A percentile compares a stretch with the other conserved stretches of the same genome.
These are phyloP conservation scores for Dynastes tityus DNA, from an alignment of 2,888 invertebrate species.

Conservation along the genomic window DNA sequence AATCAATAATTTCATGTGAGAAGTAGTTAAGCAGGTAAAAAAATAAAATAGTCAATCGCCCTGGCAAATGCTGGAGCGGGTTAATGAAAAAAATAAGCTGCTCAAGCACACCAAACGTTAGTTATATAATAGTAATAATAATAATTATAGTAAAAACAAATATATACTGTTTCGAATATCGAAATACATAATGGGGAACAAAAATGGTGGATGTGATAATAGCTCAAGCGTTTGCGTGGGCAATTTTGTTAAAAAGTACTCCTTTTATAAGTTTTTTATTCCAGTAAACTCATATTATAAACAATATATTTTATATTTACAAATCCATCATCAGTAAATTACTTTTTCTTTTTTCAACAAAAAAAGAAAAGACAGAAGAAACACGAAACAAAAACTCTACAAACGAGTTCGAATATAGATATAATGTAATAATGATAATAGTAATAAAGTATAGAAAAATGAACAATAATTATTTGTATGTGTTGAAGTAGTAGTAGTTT, in stretches of 20 bases:
- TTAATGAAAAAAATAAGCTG: slow-evolving; percentile 54
- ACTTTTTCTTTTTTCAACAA: slow-evolving; percentile 39
- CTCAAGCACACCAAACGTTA: slow-evolving; percentile 53
- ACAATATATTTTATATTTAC: slow-evolving; percentile 51
- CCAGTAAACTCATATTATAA: slow-evolving; percentile 53
- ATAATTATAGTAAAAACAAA: slow-evolving; percentile 10
- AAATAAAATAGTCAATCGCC: slow-evolving; percentile 74
- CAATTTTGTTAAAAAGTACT: slow-evolving; percentile 52
- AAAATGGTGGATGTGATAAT: background rate
- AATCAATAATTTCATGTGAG: slow-evolving; percentile 36
- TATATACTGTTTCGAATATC: slow-evolving; percentile 16
- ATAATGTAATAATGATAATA: slow-evolving; percentile 24
- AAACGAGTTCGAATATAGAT: slow-evolving; percentile 43
- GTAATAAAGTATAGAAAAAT: slow-evolving; percentile 50
- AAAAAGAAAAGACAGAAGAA: slow-evolving; percentile 30
- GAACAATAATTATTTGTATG: slow-evolving; percentile 10
- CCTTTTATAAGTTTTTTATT: slow-evolving; percentile 53
- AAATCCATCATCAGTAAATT: slow-evolving; percentile 50
- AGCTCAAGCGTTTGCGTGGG: slow-evolving; percentile 63
- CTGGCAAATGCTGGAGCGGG: slow-evolving; percentile 79
- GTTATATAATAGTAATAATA: slow-evolving; percentile 38
- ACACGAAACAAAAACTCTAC: slow-evolving; percentile 44
- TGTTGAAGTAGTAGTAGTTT: background rate
- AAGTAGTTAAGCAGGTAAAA: slow-evolving; percentile 59
- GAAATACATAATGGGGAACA: slow-evolving; percentile 6